phyloP scores from a whole-genome alignment of 2,888 invertebrate species.

The Pyrrhosoma nymphula region DNA sequence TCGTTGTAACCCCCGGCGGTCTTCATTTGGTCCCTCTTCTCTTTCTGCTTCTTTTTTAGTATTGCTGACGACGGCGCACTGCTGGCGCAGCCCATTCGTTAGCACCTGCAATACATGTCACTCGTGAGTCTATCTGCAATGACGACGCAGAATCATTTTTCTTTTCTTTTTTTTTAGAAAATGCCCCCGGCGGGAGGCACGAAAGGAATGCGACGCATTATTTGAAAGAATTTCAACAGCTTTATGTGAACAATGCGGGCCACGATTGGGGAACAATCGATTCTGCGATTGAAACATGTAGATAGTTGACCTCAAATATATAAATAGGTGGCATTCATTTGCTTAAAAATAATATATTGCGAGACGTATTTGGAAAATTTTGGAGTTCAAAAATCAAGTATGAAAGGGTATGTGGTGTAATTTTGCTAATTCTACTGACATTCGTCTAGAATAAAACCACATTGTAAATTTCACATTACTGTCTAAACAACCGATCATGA shows the following conservation, averaged over 20 bases:
- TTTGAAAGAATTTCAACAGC: background rate
- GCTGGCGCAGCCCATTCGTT: slow-evolving; percentile 66
- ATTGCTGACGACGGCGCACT: slow-evolving; percentile 42
- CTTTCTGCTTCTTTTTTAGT: background rate
- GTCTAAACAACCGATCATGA: too few species aligned
- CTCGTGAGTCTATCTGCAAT: background rate
- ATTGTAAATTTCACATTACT: too few species aligned
- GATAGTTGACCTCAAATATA: too few species aligned
- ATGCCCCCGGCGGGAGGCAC: background rate
- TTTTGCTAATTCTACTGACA: too few species aligned
- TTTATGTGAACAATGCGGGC: background rate
- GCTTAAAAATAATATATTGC: too few species aligned
- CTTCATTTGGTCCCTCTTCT: background rate
- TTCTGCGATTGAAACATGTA: too few species aligned
- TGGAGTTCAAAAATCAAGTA: too few species aligned
- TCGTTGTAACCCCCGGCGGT: slow-evolving; percentile 40
- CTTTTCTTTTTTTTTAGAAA: background rate
- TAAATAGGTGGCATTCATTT: too few species aligned
- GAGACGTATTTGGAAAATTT: too few species aligned
- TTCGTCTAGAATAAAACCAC: too few species aligned
- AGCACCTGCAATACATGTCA: slow-evolving; percentile 19
- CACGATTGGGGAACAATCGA: too few species aligned
- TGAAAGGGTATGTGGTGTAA: too few species aligned
- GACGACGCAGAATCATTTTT: background rate
- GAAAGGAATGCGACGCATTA: background rate